Conservation (phyloP, 1,140 invertebrate genomes). For the Stegodyphus dumicola region DNA sequence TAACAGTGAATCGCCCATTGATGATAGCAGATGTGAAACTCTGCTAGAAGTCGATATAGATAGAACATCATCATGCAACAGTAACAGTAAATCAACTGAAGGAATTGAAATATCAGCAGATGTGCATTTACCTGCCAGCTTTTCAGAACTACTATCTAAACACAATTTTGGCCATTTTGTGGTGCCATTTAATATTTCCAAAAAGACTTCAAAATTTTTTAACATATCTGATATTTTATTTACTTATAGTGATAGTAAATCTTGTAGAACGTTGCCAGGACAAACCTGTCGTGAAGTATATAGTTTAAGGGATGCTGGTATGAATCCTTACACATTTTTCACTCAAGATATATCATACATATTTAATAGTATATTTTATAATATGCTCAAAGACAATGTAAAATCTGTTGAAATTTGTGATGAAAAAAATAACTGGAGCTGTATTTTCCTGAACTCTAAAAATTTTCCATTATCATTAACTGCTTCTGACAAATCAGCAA, state of each 20-base stretch:
- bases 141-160: not conserved
- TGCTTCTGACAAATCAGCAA: not conserved
- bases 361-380: conserved; percentile 18
- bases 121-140: too few relatives aligned
- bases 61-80: too few relatives aligned
- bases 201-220: not conserved
- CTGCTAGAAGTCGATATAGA: too few relatives aligned
- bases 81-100: too few relatives aligned
- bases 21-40: too few relatives aligned
- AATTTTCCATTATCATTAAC: not conserved
- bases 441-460: conserved; percentile 5
- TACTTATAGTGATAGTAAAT: not conserved
- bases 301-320: not conserved
- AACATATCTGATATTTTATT: not conserved
- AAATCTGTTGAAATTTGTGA: conserved; percentile 28
- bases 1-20: too few relatives aligned
- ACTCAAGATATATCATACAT: conserved; percentile 10
- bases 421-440: conserved; percentile 18
- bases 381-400: conserved; percentile 31
- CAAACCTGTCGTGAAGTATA: not conserved
- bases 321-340: conserved; percentile 16
- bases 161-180: not conserved
- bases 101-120: too few relatives aligned
- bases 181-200: not conserved
- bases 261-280: not conserved